Base-by-base conservation (phyloP, 2,888 invertebrate species). In the Agrilus mali region DNA sequence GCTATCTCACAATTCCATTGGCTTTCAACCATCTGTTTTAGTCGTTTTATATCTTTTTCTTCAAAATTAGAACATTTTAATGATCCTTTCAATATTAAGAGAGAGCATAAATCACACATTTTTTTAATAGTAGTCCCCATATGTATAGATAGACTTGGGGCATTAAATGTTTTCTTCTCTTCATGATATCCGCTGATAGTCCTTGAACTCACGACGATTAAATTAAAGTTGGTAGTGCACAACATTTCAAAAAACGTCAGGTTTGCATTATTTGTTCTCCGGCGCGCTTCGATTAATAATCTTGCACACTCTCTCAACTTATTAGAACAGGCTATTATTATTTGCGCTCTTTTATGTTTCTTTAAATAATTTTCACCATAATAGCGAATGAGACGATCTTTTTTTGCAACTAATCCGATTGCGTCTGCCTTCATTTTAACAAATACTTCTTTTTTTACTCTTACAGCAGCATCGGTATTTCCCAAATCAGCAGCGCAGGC, bases 1-100 rank as follows among this genome's bases (percentile, higher is more conserved):
- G 42, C 20, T 31, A 44, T 20, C 42, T 48, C 42, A 32, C 12
- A 38, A 22, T 15, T 45, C 47, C 47, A 47, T 15, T 47, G 42
- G 33, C 27, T 22, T 4, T 41, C 15, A 33, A 47, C 27, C 22
- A 47, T 34, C 10, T 33, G 20, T 41, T 38, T 34, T 32, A 49
- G 43, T 31, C 43, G 40, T 43, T 47, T 47, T 38, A 44, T 12
- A 12, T 38, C 36, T 27, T 33, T 42, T 13, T 14, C 33, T 35
- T 48, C 43, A 33, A 12, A 1, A 20, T 44, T 39, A 16, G 12
- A 14, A 32, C 38, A 41, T 36, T 15, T 20, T 41, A 44, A 35
- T 20, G 27, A 39, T 8, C 7, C 27, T 37, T 44, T 35, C 8
- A 43, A 15, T 34, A 45, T 2, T 15, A 40, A 33, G 10, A 33